A percentile compares a stretch with the other conserved stretches of the same genome.
These are phyloP conservation scores for Pyrrhosoma nymphula DNA, from an alignment of 2,888 invertebrate species.

Conservation along the genomic window DNA sequence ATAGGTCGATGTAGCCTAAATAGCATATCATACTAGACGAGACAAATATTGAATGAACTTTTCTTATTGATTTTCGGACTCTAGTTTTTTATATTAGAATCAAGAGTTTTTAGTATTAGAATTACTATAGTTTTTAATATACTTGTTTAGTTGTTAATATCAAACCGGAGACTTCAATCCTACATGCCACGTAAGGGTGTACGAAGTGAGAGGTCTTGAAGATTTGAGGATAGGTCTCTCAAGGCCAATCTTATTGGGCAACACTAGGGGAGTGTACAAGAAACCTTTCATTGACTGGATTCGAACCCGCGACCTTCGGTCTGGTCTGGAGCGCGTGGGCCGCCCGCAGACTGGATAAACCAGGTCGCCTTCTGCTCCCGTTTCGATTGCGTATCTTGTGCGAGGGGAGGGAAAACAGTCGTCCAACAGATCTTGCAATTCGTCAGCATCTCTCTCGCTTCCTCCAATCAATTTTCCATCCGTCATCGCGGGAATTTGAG, in stretches of 20 bases:
- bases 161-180: too few species aligned
- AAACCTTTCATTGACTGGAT: neutral
- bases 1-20: too few species aligned
- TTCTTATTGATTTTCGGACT: too few species aligned
- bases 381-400: neutral
- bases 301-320: constrained; percentile 1
- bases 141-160: too few species aligned
- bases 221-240: neutral
- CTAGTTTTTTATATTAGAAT: too few species aligned
- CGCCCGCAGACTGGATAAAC: neutral
- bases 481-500: neutral
- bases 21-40: too few species aligned
- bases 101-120: too few species aligned
- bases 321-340: neutral
- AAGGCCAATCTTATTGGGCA: neutral
- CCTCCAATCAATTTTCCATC: neutral
- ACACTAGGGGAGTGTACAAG: neutral
- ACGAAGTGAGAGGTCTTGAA: too few species aligned
- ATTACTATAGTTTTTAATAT: too few species aligned
- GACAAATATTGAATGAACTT: too few species aligned
- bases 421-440: neutral
- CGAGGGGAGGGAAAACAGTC: neutral
- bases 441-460: neutral
- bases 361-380: neutral
- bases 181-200: too few species aligned